Percentiles rank a stretch among this genome's conserved stretches.
These are phyloP conservation scores for Perizoma affinitatum DNA, from an alignment of 2,888 invertebrate species.

Conservation along the genomic window DNA sequence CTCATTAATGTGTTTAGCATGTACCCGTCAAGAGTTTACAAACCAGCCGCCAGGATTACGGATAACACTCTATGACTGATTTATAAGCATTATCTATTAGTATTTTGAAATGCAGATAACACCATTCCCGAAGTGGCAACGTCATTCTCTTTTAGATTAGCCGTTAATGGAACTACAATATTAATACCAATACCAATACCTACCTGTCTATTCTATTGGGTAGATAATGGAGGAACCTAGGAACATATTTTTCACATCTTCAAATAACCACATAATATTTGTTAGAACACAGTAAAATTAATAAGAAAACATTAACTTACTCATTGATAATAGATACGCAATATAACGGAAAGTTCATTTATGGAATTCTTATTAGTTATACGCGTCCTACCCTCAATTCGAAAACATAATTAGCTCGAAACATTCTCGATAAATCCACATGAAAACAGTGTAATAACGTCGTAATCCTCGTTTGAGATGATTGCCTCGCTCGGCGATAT, in stretches of 20 bases:
- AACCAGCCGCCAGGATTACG: slow-evolving; percentile 27
- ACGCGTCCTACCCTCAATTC: slow-evolving; percentile 47
- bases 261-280: neutral
- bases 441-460: slow-evolving; percentile 71
- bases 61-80: slow-evolving; percentile 38
- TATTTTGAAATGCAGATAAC: slow-evolving; percentile 40
- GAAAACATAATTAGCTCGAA: slow-evolving; percentile 51
- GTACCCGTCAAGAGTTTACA: slow-evolving; percentile 46
- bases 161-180: slow-evolving; percentile 37
- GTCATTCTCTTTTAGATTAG: slow-evolving; percentile 36
- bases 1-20: slow-evolving; percentile 65
- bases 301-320: too few relatives aligned
- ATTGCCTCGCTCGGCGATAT: slow-evolving; percentile 72
- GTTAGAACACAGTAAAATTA: too few relatives aligned
- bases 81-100: slow-evolving; percentile 40
- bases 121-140: slow-evolving; percentile 32
- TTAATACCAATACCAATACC: too few relatives aligned
- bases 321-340: slow-evolving; percentile 10
- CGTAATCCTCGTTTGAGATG: slow-evolving; percentile 72
- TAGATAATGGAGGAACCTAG: neutral
- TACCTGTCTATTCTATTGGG: slow-evolving; percentile 33
- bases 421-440: slow-evolving; percentile 75
- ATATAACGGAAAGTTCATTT: slow-evolving; percentile 36
- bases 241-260: too few relatives aligned
- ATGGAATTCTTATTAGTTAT: slow-evolving; percentile 44